These are phyloP conservation scores for Numenius phaeopus DNA, from an alignment of 2,797 vertebrate genomes.

Conservation along the genomic window DNA sequence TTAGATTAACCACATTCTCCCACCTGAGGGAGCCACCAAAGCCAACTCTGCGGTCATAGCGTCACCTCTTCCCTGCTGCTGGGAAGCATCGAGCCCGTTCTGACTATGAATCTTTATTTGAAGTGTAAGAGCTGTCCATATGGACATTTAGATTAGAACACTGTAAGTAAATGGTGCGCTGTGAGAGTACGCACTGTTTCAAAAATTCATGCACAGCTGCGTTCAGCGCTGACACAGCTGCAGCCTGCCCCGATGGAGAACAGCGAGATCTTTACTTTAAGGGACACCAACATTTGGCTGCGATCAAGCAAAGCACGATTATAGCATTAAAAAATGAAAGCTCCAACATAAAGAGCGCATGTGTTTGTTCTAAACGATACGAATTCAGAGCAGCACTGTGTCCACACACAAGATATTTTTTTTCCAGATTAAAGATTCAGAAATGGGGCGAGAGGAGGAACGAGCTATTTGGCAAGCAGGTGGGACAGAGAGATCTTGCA, in stretches of 20 bases:
- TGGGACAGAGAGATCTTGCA: neutral
- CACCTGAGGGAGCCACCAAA: neutral
- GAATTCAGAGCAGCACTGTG: neutral
- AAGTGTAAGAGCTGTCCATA: neutral
- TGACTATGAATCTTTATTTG: neutral
- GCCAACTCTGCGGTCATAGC: neutral
- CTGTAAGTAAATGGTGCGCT: neutral
- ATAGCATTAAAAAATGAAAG: conserved; percentile 3
- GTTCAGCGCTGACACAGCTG: neutral
- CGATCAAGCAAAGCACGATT: neutral
- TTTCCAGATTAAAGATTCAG: neutral
- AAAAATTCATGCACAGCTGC: neutral
- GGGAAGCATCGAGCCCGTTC: neutral
- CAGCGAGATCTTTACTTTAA: neutral
- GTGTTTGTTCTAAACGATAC: neutral
- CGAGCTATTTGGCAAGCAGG: neutral
- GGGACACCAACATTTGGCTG: neutral
- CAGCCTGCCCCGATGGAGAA: neutral
- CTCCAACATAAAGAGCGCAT: neutral
- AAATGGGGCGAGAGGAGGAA: neutral
- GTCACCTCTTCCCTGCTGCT: neutral
- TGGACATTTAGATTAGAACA: neutral
- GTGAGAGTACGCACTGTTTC: neutral
- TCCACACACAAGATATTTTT: neutral
- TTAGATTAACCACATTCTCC: neutral